A percentile compares a stretch with the other conserved stretches of the same genome.
phyloP scores from a whole-genome alignment of 2,888 invertebrate species.

The Spisula solida region DNA sequence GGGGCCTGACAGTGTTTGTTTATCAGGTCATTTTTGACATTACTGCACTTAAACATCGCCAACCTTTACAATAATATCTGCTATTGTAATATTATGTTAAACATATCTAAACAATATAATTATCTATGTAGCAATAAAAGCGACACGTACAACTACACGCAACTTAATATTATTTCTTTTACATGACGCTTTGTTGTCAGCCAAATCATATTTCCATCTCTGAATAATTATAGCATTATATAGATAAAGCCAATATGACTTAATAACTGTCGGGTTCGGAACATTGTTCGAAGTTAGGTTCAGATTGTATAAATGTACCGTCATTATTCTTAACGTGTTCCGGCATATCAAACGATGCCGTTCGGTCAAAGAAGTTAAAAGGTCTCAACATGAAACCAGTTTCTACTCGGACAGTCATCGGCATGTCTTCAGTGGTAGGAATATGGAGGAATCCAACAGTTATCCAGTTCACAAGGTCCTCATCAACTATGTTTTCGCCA shows the following conservation, averaged over 20 bases:
- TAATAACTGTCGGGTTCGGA: conserved; percentile 46
- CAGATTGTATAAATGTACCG: conserved; percentile 49
- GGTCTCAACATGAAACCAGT: conserved; percentile 74
- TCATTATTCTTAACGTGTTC: conserved; percentile 66
- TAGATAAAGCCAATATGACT: neutral
- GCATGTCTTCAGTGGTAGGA: conserved; percentile 78
- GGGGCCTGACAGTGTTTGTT: no score
- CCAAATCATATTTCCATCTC: no score
- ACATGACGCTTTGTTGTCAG: no score
- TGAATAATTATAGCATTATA: neutral
- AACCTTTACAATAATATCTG: no score
- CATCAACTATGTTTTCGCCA: conserved; percentile 73
- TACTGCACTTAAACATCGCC: no score
- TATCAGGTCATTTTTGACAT: no score
- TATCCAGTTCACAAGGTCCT: conserved; percentile 77
- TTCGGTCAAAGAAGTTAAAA: conserved; percentile 78
- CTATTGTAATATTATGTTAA: no score
- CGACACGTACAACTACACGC: no score
- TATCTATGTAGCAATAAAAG: no score
- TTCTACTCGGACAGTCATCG: conserved; percentile 76
- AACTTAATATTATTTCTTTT: no score
- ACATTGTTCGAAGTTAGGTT: conserved; percentile 65
- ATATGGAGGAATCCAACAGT: conserved; percentile 77
- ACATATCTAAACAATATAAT: no score
- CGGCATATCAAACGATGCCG: conserved; percentile 76